Evolutionary conservation across 2,888 invertebrate genomes (phyloP).

Genomic region (Hydropsyche betteni): DNA sequence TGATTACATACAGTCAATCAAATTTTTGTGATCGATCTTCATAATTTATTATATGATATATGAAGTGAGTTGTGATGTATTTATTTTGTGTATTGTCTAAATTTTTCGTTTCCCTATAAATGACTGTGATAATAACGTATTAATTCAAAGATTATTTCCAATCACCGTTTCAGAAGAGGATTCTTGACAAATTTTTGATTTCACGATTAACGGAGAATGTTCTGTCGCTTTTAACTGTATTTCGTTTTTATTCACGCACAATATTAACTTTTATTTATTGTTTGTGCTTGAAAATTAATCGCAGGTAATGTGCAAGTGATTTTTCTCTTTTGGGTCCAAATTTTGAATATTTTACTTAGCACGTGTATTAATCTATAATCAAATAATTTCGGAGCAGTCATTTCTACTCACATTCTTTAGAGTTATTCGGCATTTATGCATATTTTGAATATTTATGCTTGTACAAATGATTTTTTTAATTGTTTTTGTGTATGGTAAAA

Average conservation of each 20-base stretch:
- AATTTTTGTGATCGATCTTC: background rate
- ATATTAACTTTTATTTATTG: slow-evolving; percentile 13
- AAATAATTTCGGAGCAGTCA: slow-evolving; percentile 31
- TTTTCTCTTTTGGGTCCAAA: slow-evolving; percentile 51
- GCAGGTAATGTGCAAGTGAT: slow-evolving; percentile 40
- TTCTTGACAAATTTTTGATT: too few relatives aligned
- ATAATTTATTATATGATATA: slow-evolving; percentile 5
- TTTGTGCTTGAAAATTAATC: slow-evolving; percentile 19
- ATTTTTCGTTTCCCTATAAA: background rate
- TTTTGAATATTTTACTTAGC: slow-evolving; percentile 42
- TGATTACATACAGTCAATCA: background rate
- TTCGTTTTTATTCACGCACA: slow-evolving; percentile 11
- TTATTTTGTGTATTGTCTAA: background rate
- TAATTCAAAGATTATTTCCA: background rate
- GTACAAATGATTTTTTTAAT: too few relatives aligned
- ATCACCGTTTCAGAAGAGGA: too few relatives aligned
- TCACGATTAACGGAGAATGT: too few relatives aligned
- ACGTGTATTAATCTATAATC: slow-evolving; percentile 12
- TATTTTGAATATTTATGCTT: background rate
- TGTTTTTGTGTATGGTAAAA: too few relatives aligned
- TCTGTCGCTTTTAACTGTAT: too few relatives aligned
- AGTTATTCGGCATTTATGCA: background rate
- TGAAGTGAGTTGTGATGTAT: background rate
- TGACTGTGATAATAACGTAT: slow-evolving; percentile 6
- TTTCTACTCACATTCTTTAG: slow-evolving; percentile 9